phyloP scores from a whole-genome alignment of 2,113 vertebrate species.

The Clarias batrachus region DNA sequence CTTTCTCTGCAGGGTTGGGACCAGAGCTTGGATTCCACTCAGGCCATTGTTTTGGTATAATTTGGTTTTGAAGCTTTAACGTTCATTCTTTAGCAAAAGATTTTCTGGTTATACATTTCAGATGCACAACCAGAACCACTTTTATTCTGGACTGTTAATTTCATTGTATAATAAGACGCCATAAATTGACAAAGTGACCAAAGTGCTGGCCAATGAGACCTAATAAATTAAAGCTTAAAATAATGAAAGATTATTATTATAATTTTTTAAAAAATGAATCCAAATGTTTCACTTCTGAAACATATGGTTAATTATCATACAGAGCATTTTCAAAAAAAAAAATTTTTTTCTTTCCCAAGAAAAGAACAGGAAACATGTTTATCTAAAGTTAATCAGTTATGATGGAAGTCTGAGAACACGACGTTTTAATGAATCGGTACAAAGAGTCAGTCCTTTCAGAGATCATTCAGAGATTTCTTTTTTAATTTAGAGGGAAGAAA shows the following conservation, averaged over 20 bases:
- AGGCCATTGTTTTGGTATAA: too few species aligned
- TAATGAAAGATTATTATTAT: too few species aligned
- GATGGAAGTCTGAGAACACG: neutral
- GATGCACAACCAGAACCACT: neutral
- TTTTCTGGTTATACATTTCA: neutral
- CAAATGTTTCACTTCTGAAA: neutral
- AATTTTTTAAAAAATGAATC: neutral
- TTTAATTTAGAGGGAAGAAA: neutral
- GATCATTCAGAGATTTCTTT: neutral
- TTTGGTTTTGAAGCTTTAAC: neutral
- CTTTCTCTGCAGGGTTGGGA: too few species aligned
- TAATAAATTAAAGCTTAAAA: neutral
- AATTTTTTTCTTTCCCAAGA: neutral
- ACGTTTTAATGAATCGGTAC: neutral
- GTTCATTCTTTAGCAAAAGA: neutral
- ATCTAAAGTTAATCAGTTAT: neutral
- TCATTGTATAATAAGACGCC: neutral
- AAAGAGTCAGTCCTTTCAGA: neutral
- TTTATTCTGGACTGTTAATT: neutral
- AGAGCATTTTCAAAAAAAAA: neutral
- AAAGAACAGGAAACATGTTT: neutral
- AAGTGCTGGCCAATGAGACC: too few species aligned
- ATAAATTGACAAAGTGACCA: neutral
- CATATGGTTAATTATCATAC: neutral
- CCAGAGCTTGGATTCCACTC: too few species aligned